Base-by-base conservation (phyloP, 2,797 vertebrate species). In the Helarctos malayanus region DNA sequence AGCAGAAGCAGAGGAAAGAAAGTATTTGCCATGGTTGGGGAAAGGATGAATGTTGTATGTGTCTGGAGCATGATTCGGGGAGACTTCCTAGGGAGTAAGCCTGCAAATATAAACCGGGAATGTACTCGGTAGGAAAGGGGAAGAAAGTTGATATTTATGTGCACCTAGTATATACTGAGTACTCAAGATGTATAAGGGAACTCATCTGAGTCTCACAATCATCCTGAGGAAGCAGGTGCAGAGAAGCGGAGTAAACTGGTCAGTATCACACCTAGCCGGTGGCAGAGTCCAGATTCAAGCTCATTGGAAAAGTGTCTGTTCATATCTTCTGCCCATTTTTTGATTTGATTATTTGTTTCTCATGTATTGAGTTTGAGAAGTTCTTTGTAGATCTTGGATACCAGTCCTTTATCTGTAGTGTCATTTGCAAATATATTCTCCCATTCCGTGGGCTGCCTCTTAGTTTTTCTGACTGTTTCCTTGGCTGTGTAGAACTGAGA, bases 211-310 rank as follows among this genome's bases (percentile, higher is more conserved):
- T 95, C 59, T 89, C 49, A 56, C 41, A 52, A 8, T 59, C 38
- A 94, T 79, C 65, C 32, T 56, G 23, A 89, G 80, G 91, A 87
- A 95, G 75, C 32, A 95, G 63, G 25, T 61, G n/a, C 65, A 87
- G 13, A 83, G 38, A 4, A 6, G 18, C 45, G 11, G 25, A 83
- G 14, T 76, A 63, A 91, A 91, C n/a, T 9, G 9, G 92, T 49
- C 15, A 3, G 3, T 82, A 45, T 35, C 57, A 71, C 7, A 52
- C 45, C 4, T n/a, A 10, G 1, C 54, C 90, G 29, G 11, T 54
- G 49, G 1, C n/a, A 84, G 65, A 84, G 19, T 80, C 45, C 76
- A 84, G 57, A 92, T 95, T 85, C 52, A 81, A 63, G 41, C 41
- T 41, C 5, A 41, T 5, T 41, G 41, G 41, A 41, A 41, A 41